Evolutionary conservation across 2,113 vertebrate species (phyloP).

Genomic region (Rhodinocichla rosea): DNA sequence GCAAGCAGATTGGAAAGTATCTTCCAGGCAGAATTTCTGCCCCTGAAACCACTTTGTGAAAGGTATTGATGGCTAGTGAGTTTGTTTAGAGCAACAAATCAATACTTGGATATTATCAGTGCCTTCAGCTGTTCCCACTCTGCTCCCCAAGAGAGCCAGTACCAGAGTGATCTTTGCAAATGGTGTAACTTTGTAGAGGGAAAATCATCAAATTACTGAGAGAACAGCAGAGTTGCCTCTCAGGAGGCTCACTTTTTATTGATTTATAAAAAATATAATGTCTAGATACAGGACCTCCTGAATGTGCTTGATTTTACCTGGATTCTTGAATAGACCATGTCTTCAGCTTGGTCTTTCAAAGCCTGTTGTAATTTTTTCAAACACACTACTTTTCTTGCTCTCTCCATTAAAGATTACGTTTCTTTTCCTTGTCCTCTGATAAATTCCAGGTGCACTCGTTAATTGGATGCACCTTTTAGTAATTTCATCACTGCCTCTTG

Average conservation of each 20-base stretch:
- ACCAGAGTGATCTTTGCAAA: background rate
- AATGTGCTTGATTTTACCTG: background rate
- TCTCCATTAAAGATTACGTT: background rate
- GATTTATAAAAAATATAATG: background rate
- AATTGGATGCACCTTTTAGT: background rate
- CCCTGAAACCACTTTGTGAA: background rate
- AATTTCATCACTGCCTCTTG: background rate
- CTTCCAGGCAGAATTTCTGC: background rate
- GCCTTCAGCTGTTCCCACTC: background rate
- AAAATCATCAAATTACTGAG: background rate
- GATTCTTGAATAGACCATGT: background rate
- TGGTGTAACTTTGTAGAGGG: background rate
- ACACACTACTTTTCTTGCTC: rapidly evolving
- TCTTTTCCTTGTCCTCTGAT: background rate
- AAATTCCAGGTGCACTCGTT: background rate
- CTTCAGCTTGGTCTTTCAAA: background rate
- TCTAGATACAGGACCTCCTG: background rate
- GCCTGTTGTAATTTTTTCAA: background rate
- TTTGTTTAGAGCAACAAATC: background rate
- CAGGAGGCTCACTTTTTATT: background rate
- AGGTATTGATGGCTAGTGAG: background rate
- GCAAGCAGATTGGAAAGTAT: background rate
- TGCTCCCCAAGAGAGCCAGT: background rate
- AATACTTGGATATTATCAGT: background rate
- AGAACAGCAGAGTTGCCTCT: background rate